Base-by-base conservation (phyloP, 2,113 vertebrate genomes). In the Tetrax tetrax region DNA sequence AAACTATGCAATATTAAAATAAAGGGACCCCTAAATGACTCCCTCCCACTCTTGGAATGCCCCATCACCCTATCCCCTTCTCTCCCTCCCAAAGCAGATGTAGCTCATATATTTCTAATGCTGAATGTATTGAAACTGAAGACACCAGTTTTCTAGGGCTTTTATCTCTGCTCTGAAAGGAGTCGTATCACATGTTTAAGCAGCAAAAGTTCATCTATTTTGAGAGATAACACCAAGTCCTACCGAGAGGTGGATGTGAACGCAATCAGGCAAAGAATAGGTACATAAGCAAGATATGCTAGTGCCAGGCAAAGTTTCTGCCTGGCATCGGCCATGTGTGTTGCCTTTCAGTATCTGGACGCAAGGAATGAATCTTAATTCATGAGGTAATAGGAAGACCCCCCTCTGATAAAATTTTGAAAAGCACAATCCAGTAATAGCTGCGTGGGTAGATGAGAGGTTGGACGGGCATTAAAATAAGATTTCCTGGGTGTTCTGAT, bases 361-460 rank as follows among this genome's bases (percentile, higher is more conserved):
- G 84, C 53, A 23, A 47, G 74, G n/a, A 87, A 83, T 43, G 25
- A 89, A 53, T 78, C 48, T 79, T 87, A 88, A 89, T 64, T 93
- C 53, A 65, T 84, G 57, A 72, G 25, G 80, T 87, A 91, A 80
- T n/a, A 84, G 89, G 48, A 93, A 92, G 77, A 61, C 25, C 17
- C 24, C 45, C n/a, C 61, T 78, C 35, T 48, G 45, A 92, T 76
- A 35, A 89, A 57, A 79, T 45, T 64, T 71, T 72, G 72, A 68
- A 96, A 95, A 54, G 86, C 83, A 85, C 83, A 87, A 65, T 38
- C 12, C 68, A 88, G 41, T 75, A 74, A 83, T 76, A 95, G 82
- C 82, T 95, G 65, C 2, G 20, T 90, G 88, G 87, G 77, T 83
- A 95, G 82, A 91, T 64, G 69, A 95, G 83, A 93, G 82, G 71